A percentile compares a stretch with the other conserved stretches of the same genome.
These are phyloP conservation scores for Pristionchus japonicus DNA, from an alignment of 2,888 invertebrate genomes.

Conservation along the genomic window DNA sequence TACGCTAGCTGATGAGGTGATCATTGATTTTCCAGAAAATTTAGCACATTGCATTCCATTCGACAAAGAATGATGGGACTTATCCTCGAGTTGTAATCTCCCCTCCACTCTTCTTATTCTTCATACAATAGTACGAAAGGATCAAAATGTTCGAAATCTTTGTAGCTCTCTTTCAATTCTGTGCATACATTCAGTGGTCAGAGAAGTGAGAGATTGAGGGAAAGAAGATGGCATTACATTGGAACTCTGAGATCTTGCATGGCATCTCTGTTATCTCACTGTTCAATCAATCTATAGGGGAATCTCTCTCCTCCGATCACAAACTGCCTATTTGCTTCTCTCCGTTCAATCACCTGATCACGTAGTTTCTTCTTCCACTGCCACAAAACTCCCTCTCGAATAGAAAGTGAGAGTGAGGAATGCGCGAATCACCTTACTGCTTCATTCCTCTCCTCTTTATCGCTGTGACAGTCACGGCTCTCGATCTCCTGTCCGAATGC, in stretches of 20 bases:
- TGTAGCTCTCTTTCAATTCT: no score
- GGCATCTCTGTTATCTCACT: not conserved
- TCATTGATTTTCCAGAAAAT: no score
- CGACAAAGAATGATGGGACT: not conserved
- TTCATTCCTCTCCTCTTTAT: not conserved
- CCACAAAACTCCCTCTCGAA: not conserved
- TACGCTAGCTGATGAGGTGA: constrained; percentile 21
- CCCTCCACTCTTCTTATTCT: not conserved
- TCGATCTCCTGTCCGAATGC: not conserved
- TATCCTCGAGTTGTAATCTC: not conserved
- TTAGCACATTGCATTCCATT: not conserved
- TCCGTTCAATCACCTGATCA: constrained; percentile 32
- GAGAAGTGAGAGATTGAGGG: no score
- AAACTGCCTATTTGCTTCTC: constrained; percentile 23
- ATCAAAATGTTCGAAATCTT: no score
- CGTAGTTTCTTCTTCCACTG: not conserved
- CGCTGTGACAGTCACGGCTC: not conserved
- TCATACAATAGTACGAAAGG: no score
- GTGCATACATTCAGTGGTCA: no score
- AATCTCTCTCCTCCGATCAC: not conserved
- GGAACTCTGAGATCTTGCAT: not conserved
- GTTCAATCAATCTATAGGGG: not conserved
- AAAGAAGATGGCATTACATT: no score
- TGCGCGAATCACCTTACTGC: not conserved
- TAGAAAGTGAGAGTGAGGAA: constrained; percentile 26